Conservation (phyloP, 2,797 vertebrate genomes). For the Chaenodraco wilsoni region DNA sequence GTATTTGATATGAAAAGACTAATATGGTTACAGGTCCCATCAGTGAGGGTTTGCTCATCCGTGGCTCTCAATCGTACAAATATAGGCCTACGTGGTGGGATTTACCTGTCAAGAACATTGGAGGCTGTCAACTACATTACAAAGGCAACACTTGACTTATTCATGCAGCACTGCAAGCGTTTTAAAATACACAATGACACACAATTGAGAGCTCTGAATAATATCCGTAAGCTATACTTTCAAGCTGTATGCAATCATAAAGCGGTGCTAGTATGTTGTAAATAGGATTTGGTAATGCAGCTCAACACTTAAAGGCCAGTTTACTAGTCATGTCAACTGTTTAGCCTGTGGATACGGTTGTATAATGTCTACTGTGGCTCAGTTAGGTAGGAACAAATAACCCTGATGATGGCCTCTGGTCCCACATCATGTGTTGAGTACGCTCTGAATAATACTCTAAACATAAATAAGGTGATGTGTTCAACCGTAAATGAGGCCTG, state of each 20-base stretch:
- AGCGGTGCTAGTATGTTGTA: background rate
- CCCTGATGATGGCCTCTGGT: background rate
- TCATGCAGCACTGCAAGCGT: background rate
- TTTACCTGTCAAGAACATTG: constrained; percentile 14
- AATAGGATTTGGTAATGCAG: background rate
- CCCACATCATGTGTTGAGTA: background rate
- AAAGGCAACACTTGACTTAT: background rate
- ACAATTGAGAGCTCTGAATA: background rate
- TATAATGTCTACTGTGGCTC: background rate
- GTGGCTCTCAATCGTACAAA: background rate
- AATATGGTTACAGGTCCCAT: background rate
- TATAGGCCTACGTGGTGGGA: background rate
- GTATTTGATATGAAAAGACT: background rate
- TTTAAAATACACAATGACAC: background rate
- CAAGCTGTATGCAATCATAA: background rate
- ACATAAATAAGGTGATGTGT: too few species aligned
- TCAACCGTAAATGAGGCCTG: background rate
- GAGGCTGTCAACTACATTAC: constrained; percentile 21
- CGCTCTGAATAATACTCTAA: background rate
- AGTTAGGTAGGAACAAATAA: background rate
- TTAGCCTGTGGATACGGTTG: background rate
- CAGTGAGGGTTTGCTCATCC: constrained; percentile 11
- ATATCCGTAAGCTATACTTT: background rate
- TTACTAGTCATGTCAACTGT: background rate
- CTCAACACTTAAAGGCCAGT: background rate